These are phyloP conservation scores for Drosophila putrida DNA, from an alignment of 2,888 invertebrate genomes.

Conservation along the genomic window DNA sequence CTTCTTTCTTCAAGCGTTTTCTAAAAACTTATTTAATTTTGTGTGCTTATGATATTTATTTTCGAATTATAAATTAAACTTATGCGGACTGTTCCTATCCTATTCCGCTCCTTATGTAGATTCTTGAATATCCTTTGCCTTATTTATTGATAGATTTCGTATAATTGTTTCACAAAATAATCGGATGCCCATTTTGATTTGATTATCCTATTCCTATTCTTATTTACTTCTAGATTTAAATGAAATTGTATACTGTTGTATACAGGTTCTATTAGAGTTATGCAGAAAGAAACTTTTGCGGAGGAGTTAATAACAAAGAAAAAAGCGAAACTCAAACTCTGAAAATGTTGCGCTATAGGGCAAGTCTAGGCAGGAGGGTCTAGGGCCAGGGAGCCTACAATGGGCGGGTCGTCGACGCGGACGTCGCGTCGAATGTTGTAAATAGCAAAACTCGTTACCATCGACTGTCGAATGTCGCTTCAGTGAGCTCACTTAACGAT, in stretches of 20 bases:
- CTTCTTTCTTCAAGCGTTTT: too few species aligned
- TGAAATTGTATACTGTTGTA: slow-evolving; percentile 5
- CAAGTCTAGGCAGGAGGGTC: slow-evolving; percentile 2
- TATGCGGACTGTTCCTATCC: not conserved
- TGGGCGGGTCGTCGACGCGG: slow-evolving; percentile 8
- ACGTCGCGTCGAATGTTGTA: slow-evolving; percentile 20
- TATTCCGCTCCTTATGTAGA: not conserved
- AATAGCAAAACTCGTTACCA: slow-evolving; percentile 31
- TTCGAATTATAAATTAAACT: too few species aligned
- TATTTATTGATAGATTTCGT: not conserved
- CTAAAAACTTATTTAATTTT: too few species aligned
- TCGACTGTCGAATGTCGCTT: slow-evolving; percentile 39
- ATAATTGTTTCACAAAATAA: not conserved
- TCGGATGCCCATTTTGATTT: slow-evolving; percentile 1
- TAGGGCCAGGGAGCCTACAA: slow-evolving; percentile 20
- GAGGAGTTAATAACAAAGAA: slow-evolving; percentile 37
- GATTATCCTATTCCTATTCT: slow-evolving; percentile 7
- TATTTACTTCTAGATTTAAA: not conserved
- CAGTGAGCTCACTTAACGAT: slow-evolving; percentile 61
- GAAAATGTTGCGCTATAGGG: slow-evolving; percentile 5
- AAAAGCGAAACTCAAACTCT: slow-evolving; percentile 4
- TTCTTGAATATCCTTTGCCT: not conserved
- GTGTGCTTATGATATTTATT: too few species aligned
- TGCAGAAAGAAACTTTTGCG: slow-evolving; percentile 29
- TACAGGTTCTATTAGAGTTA: slow-evolving; percentile 16